These are phyloP conservation scores for Battus philenor DNA, from an alignment of 1,140 invertebrate genomes.

Conservation along the genomic window DNA sequence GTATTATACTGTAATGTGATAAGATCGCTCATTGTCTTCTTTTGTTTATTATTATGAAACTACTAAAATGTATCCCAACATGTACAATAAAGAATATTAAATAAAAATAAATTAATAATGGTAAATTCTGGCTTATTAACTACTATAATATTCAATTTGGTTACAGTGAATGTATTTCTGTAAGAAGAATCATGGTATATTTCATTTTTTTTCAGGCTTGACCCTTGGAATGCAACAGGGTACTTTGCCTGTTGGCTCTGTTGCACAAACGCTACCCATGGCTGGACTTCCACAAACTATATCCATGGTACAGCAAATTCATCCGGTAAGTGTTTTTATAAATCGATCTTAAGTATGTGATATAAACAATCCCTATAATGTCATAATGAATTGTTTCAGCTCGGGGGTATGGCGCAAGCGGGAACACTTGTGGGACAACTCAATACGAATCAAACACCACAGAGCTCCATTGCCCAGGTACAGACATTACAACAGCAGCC, in stretches of 20 bases:
- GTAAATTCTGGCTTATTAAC: too few relatives aligned
- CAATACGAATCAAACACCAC: conserved; percentile 44
- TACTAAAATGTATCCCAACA: too few relatives aligned
- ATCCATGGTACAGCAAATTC: conserved; percentile 70
- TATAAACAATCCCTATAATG: too few relatives aligned
- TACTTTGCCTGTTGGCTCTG: conserved; percentile 53
- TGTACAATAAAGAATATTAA: too few relatives aligned
- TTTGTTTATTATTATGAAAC: too few relatives aligned
- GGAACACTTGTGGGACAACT: conserved; percentile 72
- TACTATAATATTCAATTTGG: too few relatives aligned
- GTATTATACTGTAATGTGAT: too few relatives aligned
- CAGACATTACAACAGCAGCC: conserved; percentile 64
- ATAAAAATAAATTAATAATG: too few relatives aligned
- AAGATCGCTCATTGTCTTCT: too few relatives aligned
- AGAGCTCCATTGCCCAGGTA: conserved; percentile 62
- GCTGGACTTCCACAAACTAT: conserved; percentile 60
- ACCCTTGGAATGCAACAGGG: conserved; percentile 60
- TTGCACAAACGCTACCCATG: conserved; percentile 60
- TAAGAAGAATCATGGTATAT: too few relatives aligned
- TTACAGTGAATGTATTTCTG: too few relatives aligned
- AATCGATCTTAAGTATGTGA: not conserved
- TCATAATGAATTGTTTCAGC: conserved; percentile 20
- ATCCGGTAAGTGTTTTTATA: conserved; percentile 45
- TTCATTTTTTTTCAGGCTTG: too few relatives aligned
- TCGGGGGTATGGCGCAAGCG: conserved; percentile 65